phyloP scores from a whole-genome alignment of 2,113 vertebrate genomes.

The Psettodes erumei region DNA sequence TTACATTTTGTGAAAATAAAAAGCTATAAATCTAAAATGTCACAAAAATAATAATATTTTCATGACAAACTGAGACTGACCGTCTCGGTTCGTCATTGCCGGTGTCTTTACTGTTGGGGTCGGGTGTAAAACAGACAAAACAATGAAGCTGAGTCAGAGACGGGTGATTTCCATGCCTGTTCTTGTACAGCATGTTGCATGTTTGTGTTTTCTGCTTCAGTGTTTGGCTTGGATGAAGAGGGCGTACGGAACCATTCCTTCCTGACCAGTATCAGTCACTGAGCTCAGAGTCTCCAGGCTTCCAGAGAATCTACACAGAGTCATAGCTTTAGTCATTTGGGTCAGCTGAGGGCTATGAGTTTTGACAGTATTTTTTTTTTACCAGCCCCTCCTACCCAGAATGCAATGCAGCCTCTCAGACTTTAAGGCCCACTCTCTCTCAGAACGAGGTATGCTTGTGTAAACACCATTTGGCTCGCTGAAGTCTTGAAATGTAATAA shows the following conservation, averaged over 20 bases:
- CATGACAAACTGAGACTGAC: background rate
- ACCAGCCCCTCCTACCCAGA: slow-evolving; percentile 76
- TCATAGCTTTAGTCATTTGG: slow-evolving; percentile 82
- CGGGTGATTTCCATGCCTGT: slow-evolving; percentile 38
- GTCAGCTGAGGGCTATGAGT: slow-evolving; percentile 84
- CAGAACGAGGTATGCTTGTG: slow-evolving; percentile 85
- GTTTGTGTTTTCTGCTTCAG: slow-evolving; percentile 51
- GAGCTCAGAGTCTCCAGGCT: slow-evolving; percentile 73
- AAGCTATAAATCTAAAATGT: background rate
- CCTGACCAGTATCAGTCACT: slow-evolving; percentile 79
- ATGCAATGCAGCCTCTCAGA: slow-evolving; percentile 53
- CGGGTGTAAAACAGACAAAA: slow-evolving; percentile 28
- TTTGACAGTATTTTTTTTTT: slow-evolving; percentile 81
- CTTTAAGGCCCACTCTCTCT: slow-evolving; percentile 44
- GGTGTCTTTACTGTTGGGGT: background rate
- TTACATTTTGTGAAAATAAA: background rate
- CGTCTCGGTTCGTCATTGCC: background rate
- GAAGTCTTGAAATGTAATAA: slow-evolving; percentile 80
- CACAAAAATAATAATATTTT: background rate
- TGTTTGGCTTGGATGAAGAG: slow-evolving; percentile 56
- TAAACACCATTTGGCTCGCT: slow-evolving; percentile 87
- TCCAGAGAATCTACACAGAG: slow-evolving; percentile 64
- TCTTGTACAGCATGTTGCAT: slow-evolving; percentile 10
- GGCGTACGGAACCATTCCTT: slow-evolving; percentile 62
- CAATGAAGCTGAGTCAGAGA: slow-evolving; percentile 24